These are phyloP conservation scores for Bubo bubo DNA, from an alignment of 2,113 vertebrate species.

Conservation along the genomic window DNA sequence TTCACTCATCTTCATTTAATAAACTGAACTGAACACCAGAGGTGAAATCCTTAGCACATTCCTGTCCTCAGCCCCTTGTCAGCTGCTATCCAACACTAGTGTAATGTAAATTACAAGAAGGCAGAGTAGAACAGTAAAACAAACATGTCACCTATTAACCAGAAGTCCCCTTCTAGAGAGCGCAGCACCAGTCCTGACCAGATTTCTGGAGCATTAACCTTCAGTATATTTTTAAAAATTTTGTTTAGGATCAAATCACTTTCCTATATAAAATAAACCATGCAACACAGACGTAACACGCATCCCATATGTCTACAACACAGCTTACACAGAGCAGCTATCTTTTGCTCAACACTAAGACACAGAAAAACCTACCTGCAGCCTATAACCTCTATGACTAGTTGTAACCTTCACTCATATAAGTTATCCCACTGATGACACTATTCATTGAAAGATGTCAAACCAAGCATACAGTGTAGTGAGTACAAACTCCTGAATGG, in stretches of 20 bases:
- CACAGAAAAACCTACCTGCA: neutral
- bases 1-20: neutral
- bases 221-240: neutral
- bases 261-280: neutral
- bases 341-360: neutral
- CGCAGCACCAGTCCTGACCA: neutral
- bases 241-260: neutral
- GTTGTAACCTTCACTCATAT: neutral
- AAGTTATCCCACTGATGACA: neutral
- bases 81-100: neutral
- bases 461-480: neutral
- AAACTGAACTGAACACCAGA: neutral
- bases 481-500: neutral
- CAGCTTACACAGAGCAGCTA: neutral
- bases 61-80: neutral
- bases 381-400: neutral
- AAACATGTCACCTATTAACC: neutral
- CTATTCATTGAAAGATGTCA: neutral
- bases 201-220: neutral
- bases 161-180: neutral
- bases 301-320: neutral
- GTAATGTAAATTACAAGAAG: neutral
- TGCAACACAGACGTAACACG: fast-evolving
- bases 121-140: neutral
- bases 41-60: neutral